phyloP scores from a whole-genome alignment of 2,888 invertebrate species.

The Nomada ferruginata region DNA sequence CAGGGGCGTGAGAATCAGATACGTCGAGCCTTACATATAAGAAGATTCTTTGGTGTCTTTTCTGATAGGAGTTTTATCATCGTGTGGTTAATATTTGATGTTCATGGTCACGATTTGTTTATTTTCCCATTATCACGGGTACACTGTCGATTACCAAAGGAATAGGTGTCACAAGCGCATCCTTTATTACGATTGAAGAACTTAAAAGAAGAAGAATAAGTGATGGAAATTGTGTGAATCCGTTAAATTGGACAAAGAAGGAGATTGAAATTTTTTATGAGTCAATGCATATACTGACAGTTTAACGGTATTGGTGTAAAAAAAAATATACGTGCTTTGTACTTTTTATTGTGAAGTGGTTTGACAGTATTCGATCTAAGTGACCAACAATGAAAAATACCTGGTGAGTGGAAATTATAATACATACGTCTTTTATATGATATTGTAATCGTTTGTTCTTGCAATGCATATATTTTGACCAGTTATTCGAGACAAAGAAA shows the following conservation, averaged over 20 bases:
- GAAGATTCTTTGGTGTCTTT: conserved; percentile 24
- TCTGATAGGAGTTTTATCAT: conserved; percentile 14
- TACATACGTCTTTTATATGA: conserved; percentile 2
- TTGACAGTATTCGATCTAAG: conserved; percentile 28
- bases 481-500: conserved; percentile 45
- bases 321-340: conserved; percentile 14
- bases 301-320: conserved; percentile 33
- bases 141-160: conserved; percentile 54
- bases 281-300: conserved; percentile 46
- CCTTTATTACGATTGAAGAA: conserved; percentile 16
- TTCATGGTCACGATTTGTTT: conserved; percentile 70
- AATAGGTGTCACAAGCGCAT: conserved; percentile 44
- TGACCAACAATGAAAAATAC: conserved; percentile 49
- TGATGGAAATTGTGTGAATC: conserved; percentile 18
- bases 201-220: neutral
- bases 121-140: conserved; percentile 39
- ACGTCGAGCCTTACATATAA: conserved; percentile 20
- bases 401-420: conserved; percentile 52
- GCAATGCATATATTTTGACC: conserved; percentile 34
- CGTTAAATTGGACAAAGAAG: neutral
- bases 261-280: conserved; percentile 24
- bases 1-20: conserved; percentile 41
- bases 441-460: conserved; percentile 27
- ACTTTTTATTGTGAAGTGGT: conserved; percentile 41
- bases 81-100: conserved; percentile 47